Percentiles rank a stretch among this genome's conserved stretches.
Conservation (phyloP, 2,888 invertebrate species). For the Abrostola tripartita region DNA sequence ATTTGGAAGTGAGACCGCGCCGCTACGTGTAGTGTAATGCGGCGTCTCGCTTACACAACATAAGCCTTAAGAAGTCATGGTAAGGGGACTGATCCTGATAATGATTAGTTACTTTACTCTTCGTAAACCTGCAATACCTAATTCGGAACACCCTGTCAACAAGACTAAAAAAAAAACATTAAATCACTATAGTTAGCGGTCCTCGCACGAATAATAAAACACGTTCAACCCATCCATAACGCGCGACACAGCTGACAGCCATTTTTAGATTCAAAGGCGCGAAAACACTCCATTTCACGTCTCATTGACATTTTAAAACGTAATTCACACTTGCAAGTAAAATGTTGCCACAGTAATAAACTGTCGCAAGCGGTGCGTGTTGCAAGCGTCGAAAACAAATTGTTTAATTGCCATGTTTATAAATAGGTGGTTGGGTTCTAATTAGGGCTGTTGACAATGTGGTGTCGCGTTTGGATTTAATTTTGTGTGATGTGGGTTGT, state of each 20-base stretch:
- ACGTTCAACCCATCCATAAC: slow-evolving; percentile 17
- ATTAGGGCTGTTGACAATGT: slow-evolving; percentile 49
- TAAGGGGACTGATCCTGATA: no score
- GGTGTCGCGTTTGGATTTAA: slow-evolving; percentile 32
- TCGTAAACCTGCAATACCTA: background rate
- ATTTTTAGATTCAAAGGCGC: slow-evolving; percentile 79
- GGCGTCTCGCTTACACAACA: no score
- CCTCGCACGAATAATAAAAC: slow-evolving; percentile 32
- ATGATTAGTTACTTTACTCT: no score
- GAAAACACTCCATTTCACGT: slow-evolving; percentile 74
- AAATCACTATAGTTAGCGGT: slow-evolving; percentile 34
- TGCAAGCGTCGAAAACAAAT: slow-evolving; percentile 81
- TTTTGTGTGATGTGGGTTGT: background rate
- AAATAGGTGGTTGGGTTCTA: slow-evolving; percentile 44
- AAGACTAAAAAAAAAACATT: slow-evolving; percentile 14
- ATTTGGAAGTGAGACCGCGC: no score
- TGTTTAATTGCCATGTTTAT: slow-evolving; percentile 79
- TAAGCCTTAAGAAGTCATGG: no score
- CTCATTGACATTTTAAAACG: slow-evolving; percentile 77
- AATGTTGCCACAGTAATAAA: slow-evolving; percentile 84
- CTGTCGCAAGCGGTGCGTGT: slow-evolving; percentile 74
- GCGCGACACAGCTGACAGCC: slow-evolving; percentile 54
- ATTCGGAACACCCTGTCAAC: background rate
- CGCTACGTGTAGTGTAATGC: no score
- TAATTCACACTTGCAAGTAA: slow-evolving; percentile 84